Evolutionary conservation across 2,797 vertebrate genomes (phyloP), one percentile per base, ranked within the genome.

Genomic region (Prunella strophiata): DNA sequence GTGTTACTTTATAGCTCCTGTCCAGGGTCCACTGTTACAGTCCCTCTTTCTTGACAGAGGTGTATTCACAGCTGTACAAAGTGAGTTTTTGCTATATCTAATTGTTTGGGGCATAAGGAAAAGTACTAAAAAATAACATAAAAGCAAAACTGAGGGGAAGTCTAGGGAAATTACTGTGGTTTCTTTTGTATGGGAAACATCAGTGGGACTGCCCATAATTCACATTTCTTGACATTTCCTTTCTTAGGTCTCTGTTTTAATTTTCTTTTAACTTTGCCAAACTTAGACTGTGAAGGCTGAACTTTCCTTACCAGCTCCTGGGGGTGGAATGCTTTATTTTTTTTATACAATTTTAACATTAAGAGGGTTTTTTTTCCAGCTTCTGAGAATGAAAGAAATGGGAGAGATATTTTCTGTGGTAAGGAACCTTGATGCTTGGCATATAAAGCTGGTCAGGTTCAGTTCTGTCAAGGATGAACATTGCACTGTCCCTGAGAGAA

Each of bases 261-360:
- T 74, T 81, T 63, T 62, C 32, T 90, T 81, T 88, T 86, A 91
- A 79, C 17, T 84, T 88, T 95, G 5, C 5, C 26, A 54, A 9
- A 52, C 27, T 63, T 74, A 34, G 14, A 21, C 6, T 55, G 19
- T 29, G 34, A 84, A 85, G 27, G 11, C 11, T 85, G 27, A 85
- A 55, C 30, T 89, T 79, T 57, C 8, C 19, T 70, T 72, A n/a
- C 6, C 21, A 79, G 34, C 15, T 87, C 27, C 42, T 79, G 21
- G 26, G 18, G 13, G 29, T 16, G 27, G 47, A 84, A 62, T 52
- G 3, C 22, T 76, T 65, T 18, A 3, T 32, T 83, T 85, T 92
- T 3, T 71, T 83, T 47, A 57, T 26, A 47, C 67, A 88, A 77
- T 61, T 20, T 85, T 89, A 77, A 52, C 8, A 29, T 71, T 76